Evolutionary conservation across 1,140 invertebrate species (phyloP).

Genomic region (Diorhabda elongata): DNA sequence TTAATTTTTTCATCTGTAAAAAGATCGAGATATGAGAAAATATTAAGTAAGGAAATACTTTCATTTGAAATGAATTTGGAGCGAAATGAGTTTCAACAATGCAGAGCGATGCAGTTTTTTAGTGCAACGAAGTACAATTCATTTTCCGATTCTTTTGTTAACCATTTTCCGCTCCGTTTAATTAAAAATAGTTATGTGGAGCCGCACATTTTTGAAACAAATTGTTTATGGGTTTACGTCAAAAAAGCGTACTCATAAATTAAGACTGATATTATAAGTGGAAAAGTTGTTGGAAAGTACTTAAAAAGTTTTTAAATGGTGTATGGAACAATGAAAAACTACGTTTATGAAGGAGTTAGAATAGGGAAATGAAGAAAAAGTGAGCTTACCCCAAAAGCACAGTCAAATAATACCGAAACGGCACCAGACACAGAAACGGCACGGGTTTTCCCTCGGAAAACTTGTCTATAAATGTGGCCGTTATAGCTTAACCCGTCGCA

Average conservation of each 20-base stretch:
- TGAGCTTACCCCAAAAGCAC: constrained; percentile 14
- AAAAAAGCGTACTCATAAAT: constrained; percentile 5
- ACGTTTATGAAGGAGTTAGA: not conserved
- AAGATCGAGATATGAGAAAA: constrained; percentile 4
- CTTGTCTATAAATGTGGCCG: constrained; percentile 39
- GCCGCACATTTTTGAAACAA: constrained; percentile 18
- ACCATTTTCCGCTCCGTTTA: constrained; percentile 3
- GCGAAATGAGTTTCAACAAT: constrained; percentile 13
- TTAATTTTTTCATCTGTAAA: not conserved
- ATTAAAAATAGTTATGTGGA: constrained; percentile 4
- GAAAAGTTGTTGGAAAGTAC: constrained; percentile 17
- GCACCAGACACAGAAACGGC: constrained; percentile 18
- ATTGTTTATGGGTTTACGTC: constrained; percentile 5
- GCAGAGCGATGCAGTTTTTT: constrained; percentile 13
- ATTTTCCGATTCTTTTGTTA: constrained; percentile 16
- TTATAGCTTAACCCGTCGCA: constrained; percentile 36
- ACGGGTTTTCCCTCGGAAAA: constrained; percentile 28
- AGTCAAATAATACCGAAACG: constrained; percentile 17
- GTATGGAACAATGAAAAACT: constrained; percentile 5
- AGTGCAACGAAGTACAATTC: constrained; percentile 13
- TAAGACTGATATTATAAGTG: constrained; percentile 4
- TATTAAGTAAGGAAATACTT: constrained; percentile 4
- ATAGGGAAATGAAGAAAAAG: constrained; percentile 1
- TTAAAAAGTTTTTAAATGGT: constrained; percentile 18
- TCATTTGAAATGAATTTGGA: constrained; percentile 6